Evolutionary conservation across 2,888 invertebrate species (phyloP).

Genomic region (Argynnis bischoffii): DNA sequence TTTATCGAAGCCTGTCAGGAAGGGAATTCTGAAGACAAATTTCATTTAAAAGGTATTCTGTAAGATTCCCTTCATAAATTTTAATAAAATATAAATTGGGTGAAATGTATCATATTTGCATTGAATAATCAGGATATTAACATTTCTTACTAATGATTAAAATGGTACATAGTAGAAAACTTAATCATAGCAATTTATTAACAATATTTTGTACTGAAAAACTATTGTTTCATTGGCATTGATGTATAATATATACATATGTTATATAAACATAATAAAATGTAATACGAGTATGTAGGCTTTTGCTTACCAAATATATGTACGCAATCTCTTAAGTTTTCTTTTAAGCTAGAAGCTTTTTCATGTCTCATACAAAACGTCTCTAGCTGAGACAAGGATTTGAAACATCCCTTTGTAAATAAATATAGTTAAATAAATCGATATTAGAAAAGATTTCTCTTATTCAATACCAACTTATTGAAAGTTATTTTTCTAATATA

Average conservation of each 20-base stretch:
- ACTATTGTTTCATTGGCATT: too few species aligned
- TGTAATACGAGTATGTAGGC: background rate
- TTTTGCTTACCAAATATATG: background rate
- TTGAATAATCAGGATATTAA: conserved; percentile 39
- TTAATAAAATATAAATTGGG: conserved; percentile 55
- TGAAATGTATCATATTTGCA: conserved; percentile 31
- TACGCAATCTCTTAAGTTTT: conserved; percentile 10
- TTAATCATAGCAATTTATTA: too few species aligned
- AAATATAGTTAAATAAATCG: conserved; percentile 1
- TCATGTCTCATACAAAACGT: conserved; percentile 18
- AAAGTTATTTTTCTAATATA: background rate
- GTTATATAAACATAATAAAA: too few species aligned
- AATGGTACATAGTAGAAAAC: too few species aligned
- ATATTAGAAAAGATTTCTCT: background rate
- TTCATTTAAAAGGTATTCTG: conserved; percentile 50
- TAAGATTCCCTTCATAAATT: conserved; percentile 60
- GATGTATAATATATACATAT: too few species aligned
- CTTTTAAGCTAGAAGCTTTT: conserved; percentile 19
- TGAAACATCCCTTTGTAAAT: conserved; percentile 5
- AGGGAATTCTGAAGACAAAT: conserved; percentile 39
- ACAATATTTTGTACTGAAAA: too few species aligned
- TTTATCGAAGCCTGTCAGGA: conserved; percentile 37
- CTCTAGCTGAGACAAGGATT: background rate
- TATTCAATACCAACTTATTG: background rate
- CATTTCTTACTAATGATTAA: background rate